These are phyloP conservation scores for Stenopsyche tienmushanensis DNA, from an alignment of 1,140 invertebrate species.

Conservation along the genomic window DNA sequence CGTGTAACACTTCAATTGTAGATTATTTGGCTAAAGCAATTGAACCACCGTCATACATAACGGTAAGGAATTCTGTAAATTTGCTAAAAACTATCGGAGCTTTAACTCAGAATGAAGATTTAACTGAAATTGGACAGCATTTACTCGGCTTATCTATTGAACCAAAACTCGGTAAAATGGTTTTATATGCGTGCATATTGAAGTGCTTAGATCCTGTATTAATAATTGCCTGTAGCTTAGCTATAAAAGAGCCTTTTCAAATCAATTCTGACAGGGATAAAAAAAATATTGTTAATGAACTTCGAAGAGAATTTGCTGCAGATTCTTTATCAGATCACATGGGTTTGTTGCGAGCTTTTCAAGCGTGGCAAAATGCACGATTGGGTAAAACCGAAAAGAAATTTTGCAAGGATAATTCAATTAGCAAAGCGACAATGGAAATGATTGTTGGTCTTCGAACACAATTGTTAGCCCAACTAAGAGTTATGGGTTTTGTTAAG, in stretches of 20 bases:
- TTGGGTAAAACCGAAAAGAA: constrained; percentile 66
- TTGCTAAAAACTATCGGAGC: constrained; percentile 82
- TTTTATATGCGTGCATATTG: constrained; percentile 86
- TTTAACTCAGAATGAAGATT: constrained; percentile 75
- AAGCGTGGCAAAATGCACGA: constrained; percentile 73
- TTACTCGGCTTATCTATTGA: constrained; percentile 88
- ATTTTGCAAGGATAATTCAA: constrained; percentile 79
- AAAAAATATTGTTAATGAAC: constrained; percentile 61
- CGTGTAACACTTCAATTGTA: constrained; percentile 73
- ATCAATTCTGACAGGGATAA: constrained; percentile 69
- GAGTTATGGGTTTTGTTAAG: constrained; percentile 81
- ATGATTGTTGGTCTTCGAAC: constrained; percentile 77
- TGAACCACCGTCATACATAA: constrained; percentile 78
- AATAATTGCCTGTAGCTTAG: constrained; percentile 85
- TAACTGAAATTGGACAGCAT: constrained; percentile 78
- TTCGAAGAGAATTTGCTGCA: constrained; percentile 70
- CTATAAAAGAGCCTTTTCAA: constrained; percentile 82
- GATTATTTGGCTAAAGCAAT: constrained; percentile 80
- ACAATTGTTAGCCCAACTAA: constrained; percentile 81
- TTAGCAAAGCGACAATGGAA: constrained; percentile 83
- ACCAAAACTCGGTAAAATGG: constrained; percentile 87
- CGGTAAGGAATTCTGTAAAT: constrained; percentile 75
- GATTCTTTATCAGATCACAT: constrained; percentile 90
- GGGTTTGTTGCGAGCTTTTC: constrained; percentile 80
- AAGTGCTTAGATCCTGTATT: constrained; percentile 94